Evolutionary conservation across 2,888 invertebrate species (phyloP).

Genomic region (Andrena chrysosceles): DNA sequence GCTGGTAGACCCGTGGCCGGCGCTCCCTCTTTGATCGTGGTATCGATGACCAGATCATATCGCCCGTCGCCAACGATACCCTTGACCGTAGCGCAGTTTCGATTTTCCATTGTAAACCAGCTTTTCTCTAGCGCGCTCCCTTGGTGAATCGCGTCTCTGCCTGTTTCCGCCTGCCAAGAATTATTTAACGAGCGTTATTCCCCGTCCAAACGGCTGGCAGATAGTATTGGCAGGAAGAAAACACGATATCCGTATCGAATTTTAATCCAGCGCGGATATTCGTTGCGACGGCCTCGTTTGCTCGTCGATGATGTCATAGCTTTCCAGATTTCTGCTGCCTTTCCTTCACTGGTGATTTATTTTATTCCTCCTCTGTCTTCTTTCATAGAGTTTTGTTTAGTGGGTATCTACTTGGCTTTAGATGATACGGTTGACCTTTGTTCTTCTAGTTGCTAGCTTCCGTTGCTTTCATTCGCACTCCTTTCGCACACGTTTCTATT

Average conservation of each 20-base stretch:
- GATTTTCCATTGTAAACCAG: constrained; percentile 34
- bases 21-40: constrained; percentile 49
- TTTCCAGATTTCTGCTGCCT: neutral
- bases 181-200: constrained; percentile 51
- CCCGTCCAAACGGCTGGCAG: constrained; percentile 24
- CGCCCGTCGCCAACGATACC: constrained; percentile 45
- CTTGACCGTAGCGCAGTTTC: constrained; percentile 47
- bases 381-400: no score
- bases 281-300: neutral
- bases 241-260: constrained; percentile 50
- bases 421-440: no score
- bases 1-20: constrained; percentile 32
- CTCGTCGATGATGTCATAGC: neutral
- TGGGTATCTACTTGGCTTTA: no score
- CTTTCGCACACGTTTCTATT: neutral
- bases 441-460: no score
- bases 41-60: constrained; percentile 50
- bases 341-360: neutral
- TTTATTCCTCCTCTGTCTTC: no score
- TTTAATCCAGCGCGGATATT: constrained; percentile 32
- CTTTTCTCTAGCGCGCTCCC: constrained; percentile 6
- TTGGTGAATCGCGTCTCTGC: neutral
- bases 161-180: constrained; percentile 34
- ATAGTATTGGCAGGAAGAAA: constrained; percentile 40
- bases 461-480: neutral